A percentile compares a stretch with the other conserved stretches of the same genome.
These are phyloP conservation scores for Zelleria hepariella DNA, from an alignment of 2,888 invertebrate species.

Conservation along the genomic window DNA sequence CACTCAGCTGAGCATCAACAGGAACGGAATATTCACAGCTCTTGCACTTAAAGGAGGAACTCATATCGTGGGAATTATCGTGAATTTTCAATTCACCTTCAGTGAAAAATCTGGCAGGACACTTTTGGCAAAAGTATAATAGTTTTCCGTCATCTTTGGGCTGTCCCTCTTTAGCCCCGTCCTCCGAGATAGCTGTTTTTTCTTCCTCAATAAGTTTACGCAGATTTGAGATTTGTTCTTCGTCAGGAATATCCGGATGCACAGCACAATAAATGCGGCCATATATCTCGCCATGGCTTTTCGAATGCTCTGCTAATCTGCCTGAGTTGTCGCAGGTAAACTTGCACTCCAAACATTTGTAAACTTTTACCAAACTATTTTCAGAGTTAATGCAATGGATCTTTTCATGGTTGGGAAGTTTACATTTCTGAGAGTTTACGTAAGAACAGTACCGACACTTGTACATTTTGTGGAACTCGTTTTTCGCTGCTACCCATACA, in stretches of 20 bases:
- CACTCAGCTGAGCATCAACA: slow-evolving; percentile 76
- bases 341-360: slow-evolving; percentile 83
- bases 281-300: slow-evolving; percentile 80
- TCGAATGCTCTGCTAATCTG: slow-evolving; percentile 79
- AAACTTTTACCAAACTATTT: slow-evolving; percentile 64
- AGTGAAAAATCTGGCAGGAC: slow-evolving; percentile 87
- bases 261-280: slow-evolving; percentile 81
- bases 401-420: slow-evolving; percentile 87
- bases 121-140: slow-evolving; percentile 84
- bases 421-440: slow-evolving; percentile 83
- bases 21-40: slow-evolving; percentile 83
- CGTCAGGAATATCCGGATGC: slow-evolving; percentile 75
- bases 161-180: slow-evolving; percentile 25
- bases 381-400: slow-evolving; percentile 76
- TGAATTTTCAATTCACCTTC: slow-evolving; percentile 82
- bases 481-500: slow-evolving; percentile 82
- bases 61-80: slow-evolving; percentile 76
- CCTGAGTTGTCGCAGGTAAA: slow-evolving; percentile 82
- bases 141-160: slow-evolving; percentile 38
- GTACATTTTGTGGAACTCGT: slow-evolving; percentile 84
- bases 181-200: slow-evolving; percentile 35
- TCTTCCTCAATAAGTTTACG: slow-evolving; percentile 53
- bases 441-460: slow-evolving; percentile 89
- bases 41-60: slow-evolving; percentile 78
- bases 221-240: slow-evolving; percentile 73